Conservation (phyloP, 2,797 vertebrate genomes). For the Semaprochilodus insignis region DNA sequence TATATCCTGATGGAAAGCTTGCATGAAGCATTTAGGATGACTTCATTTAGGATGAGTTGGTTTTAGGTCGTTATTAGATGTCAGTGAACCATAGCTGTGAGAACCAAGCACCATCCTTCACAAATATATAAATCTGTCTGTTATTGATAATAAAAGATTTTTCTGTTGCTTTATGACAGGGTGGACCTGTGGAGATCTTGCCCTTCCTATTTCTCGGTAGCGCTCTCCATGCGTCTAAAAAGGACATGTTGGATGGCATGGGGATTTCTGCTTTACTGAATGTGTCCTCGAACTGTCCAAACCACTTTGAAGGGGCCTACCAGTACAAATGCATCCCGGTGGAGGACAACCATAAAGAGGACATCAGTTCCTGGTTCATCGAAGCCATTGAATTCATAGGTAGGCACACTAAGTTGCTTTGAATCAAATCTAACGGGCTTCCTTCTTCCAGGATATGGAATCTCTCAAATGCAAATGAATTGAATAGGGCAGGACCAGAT, state of each 20-base stretch:
- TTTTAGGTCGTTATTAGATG: no score
- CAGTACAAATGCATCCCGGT: constrained; percentile 88
- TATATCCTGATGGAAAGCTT: no score
- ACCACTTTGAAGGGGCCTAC: constrained; percentile 84
- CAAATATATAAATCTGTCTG: no score
- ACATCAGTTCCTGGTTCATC: constrained; percentile 87
- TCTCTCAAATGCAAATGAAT: neutral
- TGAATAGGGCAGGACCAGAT: no score
- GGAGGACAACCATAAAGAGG: constrained; percentile 87
- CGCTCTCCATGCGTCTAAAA: constrained; percentile 83
- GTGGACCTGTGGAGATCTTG: constrained; percentile 84
- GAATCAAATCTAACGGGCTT: neutral
- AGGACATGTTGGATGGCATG: constrained; percentile 80
- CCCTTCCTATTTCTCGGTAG: constrained; percentile 86
- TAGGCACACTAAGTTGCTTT: constrained; percentile 59
- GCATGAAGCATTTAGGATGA: no score
- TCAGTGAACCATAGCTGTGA: no score
- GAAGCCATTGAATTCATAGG: constrained; percentile 87
- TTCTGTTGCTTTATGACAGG: constrained; percentile 64
- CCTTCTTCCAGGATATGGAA: neutral
- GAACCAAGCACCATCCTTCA: no score
- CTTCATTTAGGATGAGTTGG: no score
- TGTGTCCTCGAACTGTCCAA: constrained; percentile 84
- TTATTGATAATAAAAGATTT: neutral
- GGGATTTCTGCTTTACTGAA: constrained; percentile 85